Conservation (phyloP, 2,888 invertebrate species). For the Seira musarum region DNA sequence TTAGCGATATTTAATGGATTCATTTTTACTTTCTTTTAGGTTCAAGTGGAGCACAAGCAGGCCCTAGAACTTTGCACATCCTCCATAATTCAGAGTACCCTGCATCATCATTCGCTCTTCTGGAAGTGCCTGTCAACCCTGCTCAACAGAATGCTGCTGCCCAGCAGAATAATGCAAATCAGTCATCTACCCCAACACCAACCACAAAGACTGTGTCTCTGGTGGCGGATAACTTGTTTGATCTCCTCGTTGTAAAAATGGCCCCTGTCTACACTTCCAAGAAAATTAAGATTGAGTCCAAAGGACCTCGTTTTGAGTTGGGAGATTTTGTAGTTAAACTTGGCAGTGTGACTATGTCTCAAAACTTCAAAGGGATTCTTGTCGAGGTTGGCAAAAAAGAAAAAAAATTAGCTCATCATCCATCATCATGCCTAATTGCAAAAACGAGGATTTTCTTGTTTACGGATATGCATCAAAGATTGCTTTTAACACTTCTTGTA, state of each 20-base stretch:
- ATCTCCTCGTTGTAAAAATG: constrained; percentile 91
- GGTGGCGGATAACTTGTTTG: constrained; percentile 92
- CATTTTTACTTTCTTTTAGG: background rate
- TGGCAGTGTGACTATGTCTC: constrained; percentile 93
- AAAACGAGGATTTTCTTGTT: too few relatives aligned
- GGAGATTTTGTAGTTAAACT: constrained; percentile 95
- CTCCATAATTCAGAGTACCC: constrained; percentile 97
- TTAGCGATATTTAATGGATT: too few relatives aligned
- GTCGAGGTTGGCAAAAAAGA: constrained; percentile 80
- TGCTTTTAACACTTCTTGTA: too few relatives aligned
- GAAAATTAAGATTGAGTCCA: constrained; percentile 80
- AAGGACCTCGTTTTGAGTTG: constrained; percentile 75
- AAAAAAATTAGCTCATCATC: background rate
- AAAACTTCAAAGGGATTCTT: constrained; percentile 93
- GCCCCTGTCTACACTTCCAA: constrained; percentile 90
- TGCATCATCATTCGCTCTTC: constrained; percentile 91
- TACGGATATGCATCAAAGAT: too few relatives aligned
- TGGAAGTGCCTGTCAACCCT: constrained; percentile 76
- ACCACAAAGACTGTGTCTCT: constrained; percentile 85
- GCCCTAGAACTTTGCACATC: constrained; percentile 72
- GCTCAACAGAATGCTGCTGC: constrained; percentile 26
- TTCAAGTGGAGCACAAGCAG: constrained; percentile 27
- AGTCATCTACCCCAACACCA: constrained; percentile 43
- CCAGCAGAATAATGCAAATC: constrained; percentile 41
- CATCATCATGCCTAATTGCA: too few relatives aligned